Percentiles rank a stretch among this genome's conserved stretches.
These are phyloP conservation scores for Lithosia quadra DNA, from an alignment of 2,888 invertebrate species.

Conservation along the genomic window DNA sequence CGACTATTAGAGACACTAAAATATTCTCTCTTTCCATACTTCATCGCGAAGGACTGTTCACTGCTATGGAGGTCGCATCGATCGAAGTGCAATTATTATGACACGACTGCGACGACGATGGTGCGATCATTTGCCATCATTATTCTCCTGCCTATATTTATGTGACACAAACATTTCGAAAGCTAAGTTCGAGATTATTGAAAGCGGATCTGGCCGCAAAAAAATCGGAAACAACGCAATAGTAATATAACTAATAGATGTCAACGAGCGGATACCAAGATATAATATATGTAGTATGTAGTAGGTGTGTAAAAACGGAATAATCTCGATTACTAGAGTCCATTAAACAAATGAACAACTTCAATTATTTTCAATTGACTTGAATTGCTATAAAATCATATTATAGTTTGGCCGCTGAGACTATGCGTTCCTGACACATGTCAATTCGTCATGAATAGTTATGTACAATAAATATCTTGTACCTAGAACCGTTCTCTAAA, in stretches of 20 bases:
- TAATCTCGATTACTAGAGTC: conserved; percentile 36
- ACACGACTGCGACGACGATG: conserved; percentile 56
- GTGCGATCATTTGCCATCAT: conserved; percentile 75
- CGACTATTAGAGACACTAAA: conserved; percentile 48
- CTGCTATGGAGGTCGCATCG: conserved; percentile 66
- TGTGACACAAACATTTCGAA: conserved; percentile 60
- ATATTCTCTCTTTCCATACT: conserved; percentile 58
- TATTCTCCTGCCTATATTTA: conserved; percentile 63
- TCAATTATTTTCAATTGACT: conserved; percentile 6
- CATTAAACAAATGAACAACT: conserved; percentile 45
- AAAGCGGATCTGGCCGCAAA: conserved; percentile 44
- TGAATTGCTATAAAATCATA: neutral
- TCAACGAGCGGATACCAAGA: conserved; percentile 44
- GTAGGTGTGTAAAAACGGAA: conserved; percentile 25
- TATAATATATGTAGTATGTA: too few relatives aligned
- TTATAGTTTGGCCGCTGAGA: too few relatives aligned
- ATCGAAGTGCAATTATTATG: conserved; percentile 72
- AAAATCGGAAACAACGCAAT: conserved; percentile 53
- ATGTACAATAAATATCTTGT: too few relatives aligned
- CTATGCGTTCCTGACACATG: too few relatives aligned
- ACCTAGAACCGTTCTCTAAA: too few relatives aligned
- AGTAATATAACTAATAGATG: conserved; percentile 54
- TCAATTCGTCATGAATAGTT: too few relatives aligned
- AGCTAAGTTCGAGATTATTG: conserved; percentile 48
- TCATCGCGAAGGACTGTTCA: conserved; percentile 60